Percentiles rank a stretch among this genome's conserved stretches.
phyloP scores from a whole-genome alignment of 2,113 vertebrate species.

The Platysteira castanea region DNA sequence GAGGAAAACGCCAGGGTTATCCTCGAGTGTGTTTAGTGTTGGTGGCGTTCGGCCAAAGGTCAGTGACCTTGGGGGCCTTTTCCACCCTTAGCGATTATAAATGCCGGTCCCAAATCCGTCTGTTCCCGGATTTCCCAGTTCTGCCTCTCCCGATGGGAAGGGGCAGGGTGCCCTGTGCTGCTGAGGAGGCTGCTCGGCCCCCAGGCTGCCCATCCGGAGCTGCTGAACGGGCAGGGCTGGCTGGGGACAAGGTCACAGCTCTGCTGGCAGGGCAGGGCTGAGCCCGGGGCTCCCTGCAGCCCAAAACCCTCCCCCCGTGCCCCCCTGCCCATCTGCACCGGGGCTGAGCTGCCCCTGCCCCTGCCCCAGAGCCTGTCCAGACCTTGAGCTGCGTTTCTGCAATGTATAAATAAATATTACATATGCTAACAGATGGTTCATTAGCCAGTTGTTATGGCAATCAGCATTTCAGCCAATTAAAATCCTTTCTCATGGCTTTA shows the following conservation, averaged over 20 bases:
- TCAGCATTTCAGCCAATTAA: constrained; percentile 71
- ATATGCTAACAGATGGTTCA: constrained; percentile 71
- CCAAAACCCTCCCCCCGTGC: neutral
- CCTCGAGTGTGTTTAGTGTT: accelerated
- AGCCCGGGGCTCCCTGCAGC: neutral
- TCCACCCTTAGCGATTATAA: accelerated
- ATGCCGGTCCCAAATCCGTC: accelerated
- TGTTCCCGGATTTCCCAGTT: accelerated
- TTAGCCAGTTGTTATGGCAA: constrained; percentile 74
- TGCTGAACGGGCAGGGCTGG: neutral
- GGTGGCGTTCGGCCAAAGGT: neutral
- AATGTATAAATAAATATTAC: constrained; percentile 73
- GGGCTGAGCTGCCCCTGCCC: neutral
- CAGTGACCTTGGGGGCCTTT: accelerated
- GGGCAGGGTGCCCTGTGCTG: neutral
- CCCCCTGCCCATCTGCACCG: neutral
- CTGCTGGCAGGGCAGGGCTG: neutral
- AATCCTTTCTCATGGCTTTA: constrained; percentile 52
- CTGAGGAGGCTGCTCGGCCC: neutral
- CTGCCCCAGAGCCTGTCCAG: neutral
- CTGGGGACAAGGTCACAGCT: neutral
- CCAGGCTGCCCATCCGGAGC: accelerated
- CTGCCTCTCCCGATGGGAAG: accelerated
- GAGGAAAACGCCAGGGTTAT: accelerated
- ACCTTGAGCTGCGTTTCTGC: neutral